A percentile compares a stretch with the other conserved stretches of the same genome.
Evolutionary conservation across 1,140 invertebrate species (phyloP).

Genomic region (Littorina saxatilis): DNA sequence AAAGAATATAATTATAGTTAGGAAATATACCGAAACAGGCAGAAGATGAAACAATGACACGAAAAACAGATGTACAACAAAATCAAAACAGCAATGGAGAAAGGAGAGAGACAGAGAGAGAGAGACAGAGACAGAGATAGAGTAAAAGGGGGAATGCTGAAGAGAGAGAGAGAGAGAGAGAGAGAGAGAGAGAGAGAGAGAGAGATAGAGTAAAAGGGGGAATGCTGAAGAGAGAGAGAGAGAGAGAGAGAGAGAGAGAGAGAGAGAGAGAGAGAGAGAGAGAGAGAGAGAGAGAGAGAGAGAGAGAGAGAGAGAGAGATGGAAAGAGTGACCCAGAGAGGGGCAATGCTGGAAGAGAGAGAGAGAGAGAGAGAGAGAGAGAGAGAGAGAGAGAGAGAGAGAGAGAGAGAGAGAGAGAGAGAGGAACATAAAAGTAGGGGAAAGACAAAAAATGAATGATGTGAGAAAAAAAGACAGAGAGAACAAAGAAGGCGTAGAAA

Average conservation of each 20-base stretch:
- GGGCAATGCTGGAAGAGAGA: background rate
- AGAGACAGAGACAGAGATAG: background rate
- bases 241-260: background rate
- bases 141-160: too few relatives aligned
- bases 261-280: background rate
- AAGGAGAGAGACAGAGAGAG: background rate
- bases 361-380: background rate
- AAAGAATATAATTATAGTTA: too few relatives aligned
- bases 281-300: background rate
- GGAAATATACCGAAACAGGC: too few relatives aligned
- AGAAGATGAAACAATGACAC: too few relatives aligned
- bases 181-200: background rate
- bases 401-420: background rate
- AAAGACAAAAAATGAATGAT: background rate
- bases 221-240: background rate
- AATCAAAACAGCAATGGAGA: background rate
- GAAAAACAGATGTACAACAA: too few relatives aligned
- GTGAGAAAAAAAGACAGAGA: background rate
- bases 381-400: background rate
- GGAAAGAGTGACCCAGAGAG: background rate
- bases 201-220: background rate
- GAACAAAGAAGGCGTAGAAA: background rate
- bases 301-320: background rate
- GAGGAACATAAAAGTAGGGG: background rate
- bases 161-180: too few relatives aligned